Evolutionary conservation across 2,888 invertebrate genomes (phyloP).

Genomic region (Leptura quadrifasciata): DNA sequence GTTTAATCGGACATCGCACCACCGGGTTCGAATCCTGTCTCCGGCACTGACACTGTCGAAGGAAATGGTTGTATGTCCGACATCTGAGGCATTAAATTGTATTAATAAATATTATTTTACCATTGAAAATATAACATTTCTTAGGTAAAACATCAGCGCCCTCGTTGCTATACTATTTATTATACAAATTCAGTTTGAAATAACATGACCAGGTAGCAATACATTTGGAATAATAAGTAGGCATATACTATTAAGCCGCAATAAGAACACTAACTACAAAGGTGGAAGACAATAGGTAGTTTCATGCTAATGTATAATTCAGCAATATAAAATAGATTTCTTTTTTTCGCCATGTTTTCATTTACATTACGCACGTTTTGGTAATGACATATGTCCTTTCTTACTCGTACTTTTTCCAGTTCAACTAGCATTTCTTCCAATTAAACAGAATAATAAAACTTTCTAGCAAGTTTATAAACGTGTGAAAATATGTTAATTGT

Average conservation of each 20-base stretch:
- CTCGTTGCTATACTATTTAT: too few species aligned
- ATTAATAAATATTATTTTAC: too few species aligned
- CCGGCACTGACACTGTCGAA: too few species aligned
- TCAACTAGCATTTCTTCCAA: conserved; percentile 21
- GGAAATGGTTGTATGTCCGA: too few species aligned
- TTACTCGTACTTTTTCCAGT: conserved; percentile 5
- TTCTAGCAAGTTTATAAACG: conserved; percentile 27
- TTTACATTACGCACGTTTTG: conserved; percentile 17
- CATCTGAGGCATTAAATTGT: too few species aligned
- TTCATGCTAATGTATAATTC: conserved; percentile 7
- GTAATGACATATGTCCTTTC: conserved; percentile 22
- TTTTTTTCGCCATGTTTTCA: conserved; percentile 16
- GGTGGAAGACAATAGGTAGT: background rate
- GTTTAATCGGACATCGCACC: too few species aligned
- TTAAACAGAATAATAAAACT: conserved; percentile 23
- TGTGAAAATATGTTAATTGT: conserved; percentile 37
- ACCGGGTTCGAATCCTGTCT: too few species aligned
- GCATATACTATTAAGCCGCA: background rate
- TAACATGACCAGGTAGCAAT: background rate
- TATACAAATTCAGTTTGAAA: too few species aligned
- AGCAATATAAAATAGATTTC: conserved; percentile 5
- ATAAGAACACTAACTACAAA: background rate
- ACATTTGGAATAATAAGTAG: background rate
- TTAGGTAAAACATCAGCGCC: too few species aligned
- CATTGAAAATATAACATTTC: too few species aligned